Conservation (phyloP, 1,140 invertebrate species). For the Drosophila ogumai region DNA sequence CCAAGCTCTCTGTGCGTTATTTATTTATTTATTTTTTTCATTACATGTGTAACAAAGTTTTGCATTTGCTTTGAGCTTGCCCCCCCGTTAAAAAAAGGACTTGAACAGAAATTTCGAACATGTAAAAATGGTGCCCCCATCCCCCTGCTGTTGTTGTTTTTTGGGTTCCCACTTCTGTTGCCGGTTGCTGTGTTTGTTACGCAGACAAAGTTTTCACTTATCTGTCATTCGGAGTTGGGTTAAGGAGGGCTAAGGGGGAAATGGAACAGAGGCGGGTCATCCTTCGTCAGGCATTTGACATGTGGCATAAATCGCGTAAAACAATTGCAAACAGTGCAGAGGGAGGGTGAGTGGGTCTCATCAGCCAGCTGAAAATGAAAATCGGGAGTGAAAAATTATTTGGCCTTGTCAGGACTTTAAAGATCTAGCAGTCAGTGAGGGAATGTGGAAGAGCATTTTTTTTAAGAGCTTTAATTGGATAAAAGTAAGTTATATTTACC, state of each 20-base stretch:
- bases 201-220: constrained; percentile 72
- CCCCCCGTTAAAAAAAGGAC: constrained; percentile 65
- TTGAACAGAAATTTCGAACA: constrained; percentile 24
- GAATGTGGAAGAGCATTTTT: neutral
- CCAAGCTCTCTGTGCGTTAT: constrained; percentile 51
- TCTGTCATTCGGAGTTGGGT: constrained; percentile 61
- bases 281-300: constrained; percentile 74
- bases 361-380: constrained; percentile 26
- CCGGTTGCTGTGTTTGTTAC: constrained; percentile 50
- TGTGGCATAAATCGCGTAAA: constrained; percentile 76
- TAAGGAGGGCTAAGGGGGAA: constrained; percentile 2
- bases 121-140: constrained; percentile 13
- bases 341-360: neutral
- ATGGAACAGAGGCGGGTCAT: constrained; percentile 39
- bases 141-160: neutral
- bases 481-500: neutral
- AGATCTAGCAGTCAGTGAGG: neutral
- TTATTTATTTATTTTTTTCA: constrained; percentile 83
- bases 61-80: constrained; percentile 77
- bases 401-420: constrained; percentile 25
- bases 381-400: constrained; percentile 49
- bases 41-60: constrained; percentile 82
- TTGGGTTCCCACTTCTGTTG: constrained; percentile 13
- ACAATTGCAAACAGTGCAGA: constrained; percentile 59
- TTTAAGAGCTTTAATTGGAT: no score